Base-by-base conservation (phyloP, 2,888 invertebrate species). In the Portevinia maculata region DNA sequence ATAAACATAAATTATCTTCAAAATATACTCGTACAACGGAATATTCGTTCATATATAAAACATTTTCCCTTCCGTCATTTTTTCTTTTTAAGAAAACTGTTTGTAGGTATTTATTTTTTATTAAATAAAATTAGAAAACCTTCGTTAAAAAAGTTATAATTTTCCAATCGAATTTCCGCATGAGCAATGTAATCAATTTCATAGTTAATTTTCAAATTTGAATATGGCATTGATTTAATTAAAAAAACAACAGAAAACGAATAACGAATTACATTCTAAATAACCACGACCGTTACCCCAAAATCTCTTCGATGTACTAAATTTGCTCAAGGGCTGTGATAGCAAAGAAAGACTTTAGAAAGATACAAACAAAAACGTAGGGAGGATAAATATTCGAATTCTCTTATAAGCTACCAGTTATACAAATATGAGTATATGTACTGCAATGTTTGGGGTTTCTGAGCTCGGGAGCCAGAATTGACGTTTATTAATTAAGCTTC, bases 401-500 rank as follows among this genome's bases (percentile, higher is more conserved):
- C 9, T 53, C 71, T 65, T 69, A 78, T 7, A 78, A 62, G 11
- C 55, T 78, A 78, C 13, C 5, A 70, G 67, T 78, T 67, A 65
- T 83, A 83, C 81, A 83, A 65, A 53, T 60, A 60, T 76, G 76
- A 70, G 50, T 71, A 65, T 83, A 75, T 75, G 62, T 83, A 83
- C 59, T 65, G 76, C 65, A 64, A 55, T 64, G 57, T 57, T 44
- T 65, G 8, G 37, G 62, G 17, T 53, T 39, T 41, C 70, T 76
- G 70, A 69, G 60, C 62, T 79, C 55, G 50, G 30, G 11, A 6
- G 19, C 8, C 7, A 8, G 1, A 11, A 39, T 13, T 13, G 13
- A 39, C 4, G 11, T 3, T 1, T 3, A 9, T 48, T 55, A 78
- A 48, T 78, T 78, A 24, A 78, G 86, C 75, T 90, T 88, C 74